A percentile compares a stretch with the other conserved stretches of the same genome.
Conservation (phyloP, 2,888 invertebrate genomes). For the Keiferia lycopersicella region DNA sequence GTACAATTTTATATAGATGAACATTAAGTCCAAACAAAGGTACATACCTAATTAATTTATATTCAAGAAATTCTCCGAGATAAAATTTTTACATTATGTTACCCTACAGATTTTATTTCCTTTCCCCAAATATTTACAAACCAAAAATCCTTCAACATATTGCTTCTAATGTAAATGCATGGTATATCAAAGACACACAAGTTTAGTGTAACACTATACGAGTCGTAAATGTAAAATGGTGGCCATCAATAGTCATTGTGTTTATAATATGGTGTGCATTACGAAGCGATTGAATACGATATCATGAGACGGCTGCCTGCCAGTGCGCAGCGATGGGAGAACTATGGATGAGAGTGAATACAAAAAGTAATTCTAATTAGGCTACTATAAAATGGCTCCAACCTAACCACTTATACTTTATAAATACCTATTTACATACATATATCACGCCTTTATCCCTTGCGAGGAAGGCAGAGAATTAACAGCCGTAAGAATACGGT, state of each 20-base stretch:
- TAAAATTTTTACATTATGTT: too few relatives aligned
- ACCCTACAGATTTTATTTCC: too few relatives aligned
- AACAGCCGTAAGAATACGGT: too few relatives aligned
- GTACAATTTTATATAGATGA: too few relatives aligned
- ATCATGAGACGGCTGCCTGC: slow-evolving; percentile 28
- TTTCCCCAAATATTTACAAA: background rate
- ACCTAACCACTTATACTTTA: too few relatives aligned
- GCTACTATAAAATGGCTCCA: too few relatives aligned
- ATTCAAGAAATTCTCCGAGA: too few relatives aligned
- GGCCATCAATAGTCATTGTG: slow-evolving; percentile 45
- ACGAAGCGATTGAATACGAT: slow-evolving; percentile 40
- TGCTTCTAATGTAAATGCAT: background rate
- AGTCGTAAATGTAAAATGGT: slow-evolving; percentile 38
- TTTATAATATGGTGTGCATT: slow-evolving; percentile 41
- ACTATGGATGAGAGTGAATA: slow-evolving; percentile 29
- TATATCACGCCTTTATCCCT: too few relatives aligned
- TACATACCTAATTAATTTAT: too few relatives aligned
- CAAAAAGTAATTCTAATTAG: background rate
- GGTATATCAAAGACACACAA: slow-evolving; percentile 17
- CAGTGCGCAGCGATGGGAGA: slow-evolving; percentile 9
- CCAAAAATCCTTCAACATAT: background rate
- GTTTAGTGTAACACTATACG: slow-evolving; percentile 37
- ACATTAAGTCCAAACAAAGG: too few relatives aligned
- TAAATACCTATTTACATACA: too few relatives aligned
- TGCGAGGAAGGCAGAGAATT: too few relatives aligned